Base-by-base conservation (phyloP, 2,113 vertebrate genomes). In the Urocynchramus pylzowi region DNA sequence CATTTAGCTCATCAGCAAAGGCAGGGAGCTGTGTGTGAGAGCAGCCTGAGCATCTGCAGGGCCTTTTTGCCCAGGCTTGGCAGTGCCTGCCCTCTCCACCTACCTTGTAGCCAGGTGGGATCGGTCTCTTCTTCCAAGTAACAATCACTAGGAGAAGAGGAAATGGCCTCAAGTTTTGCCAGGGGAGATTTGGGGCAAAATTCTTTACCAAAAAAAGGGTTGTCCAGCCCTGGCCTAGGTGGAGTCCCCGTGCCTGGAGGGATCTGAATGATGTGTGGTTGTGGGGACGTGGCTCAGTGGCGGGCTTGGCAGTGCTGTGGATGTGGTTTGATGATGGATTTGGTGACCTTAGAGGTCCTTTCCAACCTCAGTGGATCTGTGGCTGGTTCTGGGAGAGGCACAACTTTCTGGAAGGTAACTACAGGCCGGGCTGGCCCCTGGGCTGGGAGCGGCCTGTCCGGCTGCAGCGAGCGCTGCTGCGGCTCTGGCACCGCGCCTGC, bases 401-500 rank as follows among this genome's bases (percentile, higher is more conserved):
- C 61, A 47, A 1, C 10, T 4, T 21, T n/a, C 47, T 27, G 82
- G 54, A 12, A 59, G 75, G 65, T 4, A 4, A 3, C 28, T 11
- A 3, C 18, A 37, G 87, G 79, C 77, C 70, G 17, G 2, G 7
- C 59, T 9, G 59, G 71, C 3, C 80, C 0, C 1, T 0, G 6
- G 52, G 90, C 71, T 53, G 79, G 73, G 56, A 27, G 6, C 3
- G 20, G 49, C 53, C 27, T 2, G 1, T 12, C 61, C 6, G 11
- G 75, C 78, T 75, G 70, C 64, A 19, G 33, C 2, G 1, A 11
- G 64, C 11, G 4, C 13, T 4, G 69, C 84, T 53, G 86, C 2
- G 0, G 15, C 35, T 24, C 28, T 68, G 75, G 82, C 83, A 3
- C 39, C 0, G 2, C 0, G 0, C 65, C 70, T 4, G 13, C 22